Evolutionary conservation across 2,113 vertebrate genomes (phyloP), one percentile per base, ranked within the genome.

Genomic region (Indicator maculatus): DNA sequence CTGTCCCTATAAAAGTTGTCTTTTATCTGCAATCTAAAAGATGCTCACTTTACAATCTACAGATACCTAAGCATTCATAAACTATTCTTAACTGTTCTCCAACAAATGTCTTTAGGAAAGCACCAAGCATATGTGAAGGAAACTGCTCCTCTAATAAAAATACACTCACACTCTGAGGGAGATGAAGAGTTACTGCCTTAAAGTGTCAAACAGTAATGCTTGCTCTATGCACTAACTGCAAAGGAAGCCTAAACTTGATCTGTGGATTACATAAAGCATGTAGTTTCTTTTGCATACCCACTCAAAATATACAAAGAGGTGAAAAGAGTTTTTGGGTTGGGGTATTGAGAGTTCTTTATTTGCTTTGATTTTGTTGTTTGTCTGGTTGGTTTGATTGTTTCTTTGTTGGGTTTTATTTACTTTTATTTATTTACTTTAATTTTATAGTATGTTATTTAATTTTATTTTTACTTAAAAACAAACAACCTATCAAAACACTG

Each of bases 281-380:
- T 61, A 8, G 21, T 56, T 52, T 79, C 38, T 11, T 24, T 76
- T 65, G 21, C 0, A 3, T 7, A 11, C 73, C 7, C 14, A 44
- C 8, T 60, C 12, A 60, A 60, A 36, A 56, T 30, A 23, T 56
- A 30, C 28, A 4, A 30, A 83, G 19, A 3, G 9, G 5, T 2
- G 2, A 16, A 36, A 59, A 64, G 8, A 12, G 7, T 6, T 30
- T 1, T 0, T 75, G 11, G 9, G 9, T 5, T 7, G 19, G 8
- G 2, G 3, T 11, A 11, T 6, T 24, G 11, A 2, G 5, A 9
- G 3, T 0, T 8, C 70, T 60, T 67, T 55, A 3, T 9, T 72
- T 50, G 5, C 6, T 69, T 64, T 44, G 17, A 38, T 73, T 23
- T 53, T 66, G 2, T 30, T 15, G 16, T 59, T 84, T 36, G 4